These are phyloP conservation scores for Heliconius eleuchia DNA, from an alignment of 1,140 invertebrate genomes.

Conservation along the genomic window DNA sequence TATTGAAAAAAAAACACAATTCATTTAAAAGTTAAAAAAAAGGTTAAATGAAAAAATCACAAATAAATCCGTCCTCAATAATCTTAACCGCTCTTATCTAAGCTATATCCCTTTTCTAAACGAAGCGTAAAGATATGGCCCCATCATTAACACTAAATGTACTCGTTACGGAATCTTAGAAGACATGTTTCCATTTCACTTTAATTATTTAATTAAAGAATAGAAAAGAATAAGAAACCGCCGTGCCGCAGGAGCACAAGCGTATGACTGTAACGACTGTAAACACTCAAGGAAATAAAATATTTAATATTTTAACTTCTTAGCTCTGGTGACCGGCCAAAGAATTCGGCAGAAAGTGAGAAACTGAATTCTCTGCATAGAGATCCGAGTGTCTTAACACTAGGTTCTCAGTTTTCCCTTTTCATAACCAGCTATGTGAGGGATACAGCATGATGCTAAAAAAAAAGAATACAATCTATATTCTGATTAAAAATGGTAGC, in stretches of 20 bases:
- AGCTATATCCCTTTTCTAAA: slow-evolving; percentile 1
- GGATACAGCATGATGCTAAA: no score
- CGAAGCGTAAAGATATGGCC: slow-evolving; percentile 23
- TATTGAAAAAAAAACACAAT: not conserved
- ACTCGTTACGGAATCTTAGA: slow-evolving; percentile 16
- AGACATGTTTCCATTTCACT: slow-evolving; percentile 11
- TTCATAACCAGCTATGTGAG: not conserved
- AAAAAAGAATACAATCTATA: no score
- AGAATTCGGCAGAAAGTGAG: not conserved
- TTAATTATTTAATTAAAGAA: not conserved
- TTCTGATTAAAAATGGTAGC: no score
- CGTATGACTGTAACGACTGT: no score
- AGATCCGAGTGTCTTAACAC: not conserved
- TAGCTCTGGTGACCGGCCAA: not conserved
- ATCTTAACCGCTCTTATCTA: not conserved
- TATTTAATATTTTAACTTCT: not conserved
- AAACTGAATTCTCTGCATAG: not conserved
- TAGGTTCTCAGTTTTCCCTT: not conserved
- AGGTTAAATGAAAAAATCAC: not conserved
- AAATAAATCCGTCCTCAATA: not conserved
- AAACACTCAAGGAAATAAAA: not conserved
- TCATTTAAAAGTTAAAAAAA: not conserved
- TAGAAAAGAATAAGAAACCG: no score
- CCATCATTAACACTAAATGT: slow-evolving; percentile 23
- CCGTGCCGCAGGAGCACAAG: no score